phyloP scores from a whole-genome alignment of 2,797 vertebrate species.

The Calcarius lapponicus region DNA sequence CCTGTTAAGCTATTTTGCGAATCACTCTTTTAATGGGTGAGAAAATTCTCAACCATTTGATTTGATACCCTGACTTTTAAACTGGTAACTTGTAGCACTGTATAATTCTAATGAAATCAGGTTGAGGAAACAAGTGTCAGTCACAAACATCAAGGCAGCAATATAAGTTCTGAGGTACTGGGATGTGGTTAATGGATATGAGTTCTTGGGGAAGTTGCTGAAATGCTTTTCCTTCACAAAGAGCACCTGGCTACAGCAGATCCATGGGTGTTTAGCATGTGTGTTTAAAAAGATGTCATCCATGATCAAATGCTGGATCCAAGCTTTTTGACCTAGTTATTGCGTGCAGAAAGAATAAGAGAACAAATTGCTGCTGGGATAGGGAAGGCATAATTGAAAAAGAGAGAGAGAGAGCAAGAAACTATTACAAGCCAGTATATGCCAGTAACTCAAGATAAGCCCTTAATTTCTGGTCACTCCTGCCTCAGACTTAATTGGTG shows the following conservation, averaged over 20 bases:
- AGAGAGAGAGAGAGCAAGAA: neutral
- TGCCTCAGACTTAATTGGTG: neutral
- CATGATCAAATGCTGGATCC: neutral
- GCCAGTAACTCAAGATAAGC: neutral
- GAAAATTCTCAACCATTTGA: neutral
- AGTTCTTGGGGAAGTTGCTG: neutral
- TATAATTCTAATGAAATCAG: neutral
- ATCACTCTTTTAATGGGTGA: neutral
- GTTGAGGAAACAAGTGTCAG: neutral
- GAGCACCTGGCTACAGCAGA: neutral
- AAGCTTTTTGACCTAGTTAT: neutral
- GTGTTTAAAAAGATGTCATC: neutral
- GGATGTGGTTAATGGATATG: neutral
- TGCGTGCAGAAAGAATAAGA: neutral
- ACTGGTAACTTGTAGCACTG: neutral
- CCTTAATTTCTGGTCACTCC: rapidly evolving
- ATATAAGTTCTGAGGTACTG: neutral
- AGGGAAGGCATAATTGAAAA: neutral
- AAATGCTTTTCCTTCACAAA: neutral
- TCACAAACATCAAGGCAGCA: neutral
- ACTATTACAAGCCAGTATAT: neutral
- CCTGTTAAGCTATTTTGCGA: neutral
- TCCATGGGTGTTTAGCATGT: rapidly evolving
- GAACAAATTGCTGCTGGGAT: neutral
- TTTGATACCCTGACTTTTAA: slow-evolving; percentile 5